Conservation (phyloP, 2,113 vertebrate genomes). For the Zosterops borbonicus region DNA sequence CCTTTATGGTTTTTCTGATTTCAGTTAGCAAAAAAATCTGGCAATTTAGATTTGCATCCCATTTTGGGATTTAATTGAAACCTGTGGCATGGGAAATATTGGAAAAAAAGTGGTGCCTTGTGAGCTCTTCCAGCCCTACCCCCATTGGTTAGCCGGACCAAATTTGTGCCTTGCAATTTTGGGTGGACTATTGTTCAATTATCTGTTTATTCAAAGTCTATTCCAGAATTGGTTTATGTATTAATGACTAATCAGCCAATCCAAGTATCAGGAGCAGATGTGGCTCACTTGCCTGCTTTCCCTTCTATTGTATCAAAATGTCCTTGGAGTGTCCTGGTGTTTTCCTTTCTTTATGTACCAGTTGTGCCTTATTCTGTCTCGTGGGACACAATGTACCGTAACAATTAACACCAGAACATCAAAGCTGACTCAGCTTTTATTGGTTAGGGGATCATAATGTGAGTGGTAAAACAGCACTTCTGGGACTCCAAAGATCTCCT, state of each 20-base stretch:
- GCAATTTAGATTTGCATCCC: background rate
- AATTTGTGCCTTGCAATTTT: background rate
- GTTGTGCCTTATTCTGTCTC: background rate
- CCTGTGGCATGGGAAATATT: background rate
- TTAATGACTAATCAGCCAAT: background rate
- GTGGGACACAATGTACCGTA: background rate
- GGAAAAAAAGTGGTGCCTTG: background rate
- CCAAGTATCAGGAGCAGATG: background rate
- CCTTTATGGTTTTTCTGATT: background rate
- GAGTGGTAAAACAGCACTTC: background rate
- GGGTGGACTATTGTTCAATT: background rate
- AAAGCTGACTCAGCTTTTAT: constrained; percentile 33
- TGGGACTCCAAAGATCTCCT: background rate
- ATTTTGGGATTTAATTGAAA: background rate
- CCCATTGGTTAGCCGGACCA: background rate
- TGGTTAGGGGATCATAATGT: background rate
- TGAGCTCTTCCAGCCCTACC: background rate
- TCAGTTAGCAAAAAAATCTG: background rate
- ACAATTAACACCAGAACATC: constrained; percentile 44
- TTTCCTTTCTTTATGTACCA: constrained; percentile 17
- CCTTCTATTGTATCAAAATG: background rate
- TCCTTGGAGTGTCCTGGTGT: constrained; percentile 1
- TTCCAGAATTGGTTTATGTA: background rate
- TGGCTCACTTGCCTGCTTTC: background rate
- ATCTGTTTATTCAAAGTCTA: background rate